Base-by-base conservation (phyloP, 1,140 invertebrate species). In the Harpegnathos saltator region DNA sequence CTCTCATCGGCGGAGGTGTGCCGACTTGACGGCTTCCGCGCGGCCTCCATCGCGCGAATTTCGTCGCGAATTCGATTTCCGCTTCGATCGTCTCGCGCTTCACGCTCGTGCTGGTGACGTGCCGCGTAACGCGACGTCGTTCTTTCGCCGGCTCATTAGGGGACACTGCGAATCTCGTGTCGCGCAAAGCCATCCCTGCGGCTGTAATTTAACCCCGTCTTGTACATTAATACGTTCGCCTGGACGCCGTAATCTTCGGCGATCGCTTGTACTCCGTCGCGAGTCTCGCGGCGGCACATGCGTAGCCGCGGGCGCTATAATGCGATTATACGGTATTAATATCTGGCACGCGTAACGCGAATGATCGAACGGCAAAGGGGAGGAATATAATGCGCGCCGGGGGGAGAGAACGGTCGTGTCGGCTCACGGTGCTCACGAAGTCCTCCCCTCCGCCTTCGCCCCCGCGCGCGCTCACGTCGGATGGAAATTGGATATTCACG, bases 301-400 rank as follows among this genome's bases (percentile, higher is more conserved):
- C 65, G 65, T 56, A 78, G 65, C 75, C 63, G 65, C 75, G 65
- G 52, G 52, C 65, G 58, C 38, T 38, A 69, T 80, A 80, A 80
- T 69, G 52, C 75, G 75, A 80, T 80, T 71, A 80, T 22, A 58
- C 52, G 65, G 65, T 65, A 80, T 80, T 80, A 80, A 80, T 80
- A 69, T 80, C 75, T 80, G 75, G 75, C 75, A 80, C 75, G 75
- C 75, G 52, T 69, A 80, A 80, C 66, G 63, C 75, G 75, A 80
- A 58, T 71, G 75, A 71, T 80, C 75, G 75, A 80, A 80, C 63
- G 63, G 50, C 50, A 9, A 44, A 11, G 75, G 19, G 44, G 15
- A 29, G 29, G 33, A 68, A 69, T 58, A 58, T 80, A 80, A 66
- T 66, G 74, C 48, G n/a, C n/a, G n/a, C n/a, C n/a, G n/a, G 48